Evolutionary conservation across 2,797 vertebrate species (phyloP), one percentile per base, ranked within the genome.

Genomic region (Loris lydekkerianus): DNA sequence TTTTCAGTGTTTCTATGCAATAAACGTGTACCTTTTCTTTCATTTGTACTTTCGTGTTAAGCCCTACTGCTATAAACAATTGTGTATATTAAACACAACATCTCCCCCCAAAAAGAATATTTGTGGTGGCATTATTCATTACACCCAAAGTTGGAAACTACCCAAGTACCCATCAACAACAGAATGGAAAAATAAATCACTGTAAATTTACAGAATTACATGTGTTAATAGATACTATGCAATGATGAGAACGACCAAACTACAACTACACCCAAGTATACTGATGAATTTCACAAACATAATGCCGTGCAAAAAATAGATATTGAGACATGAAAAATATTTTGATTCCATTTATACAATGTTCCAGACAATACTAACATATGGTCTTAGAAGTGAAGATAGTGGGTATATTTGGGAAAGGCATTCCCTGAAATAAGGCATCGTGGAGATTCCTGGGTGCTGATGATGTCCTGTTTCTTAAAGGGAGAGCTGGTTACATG

Each of bases 41-140:
- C 14, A 3, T 40, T 76, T 92, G 29, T 75, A 0, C 58, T 78
- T 94, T 77, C 77, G 61, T 73, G 34, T 49, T 73, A 60, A 80
- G 11, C 58, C 46, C 53, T 61, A 4, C n/a, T 88, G 11, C 56
- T 69, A 5, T 91, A 40, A 85, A 81, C 7, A 10, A 20, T 73
- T 85, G 93, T 92, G n/a, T 76, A 15, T 37, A 93, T 91, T 85
- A 89, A 95, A 85, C 43, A 40, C 58, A 58, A 15, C 10, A 17
- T 5, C 56, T 20, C 18, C 56, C 5, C 56, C 56, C 5, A 58
- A 58, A 58, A 58, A 58, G 56, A 58, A 58, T 20, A 58, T 34
- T 23, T 31, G 31, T 25, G 63, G 20, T 20, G n/a, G 43, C 7
- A 67, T n/a, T 84, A 53, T 14, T n/a, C 31, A 84, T 49, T 14